Base-by-base conservation (phyloP, 2,113 vertebrate genomes). In the Lanius ludovicianus region DNA sequence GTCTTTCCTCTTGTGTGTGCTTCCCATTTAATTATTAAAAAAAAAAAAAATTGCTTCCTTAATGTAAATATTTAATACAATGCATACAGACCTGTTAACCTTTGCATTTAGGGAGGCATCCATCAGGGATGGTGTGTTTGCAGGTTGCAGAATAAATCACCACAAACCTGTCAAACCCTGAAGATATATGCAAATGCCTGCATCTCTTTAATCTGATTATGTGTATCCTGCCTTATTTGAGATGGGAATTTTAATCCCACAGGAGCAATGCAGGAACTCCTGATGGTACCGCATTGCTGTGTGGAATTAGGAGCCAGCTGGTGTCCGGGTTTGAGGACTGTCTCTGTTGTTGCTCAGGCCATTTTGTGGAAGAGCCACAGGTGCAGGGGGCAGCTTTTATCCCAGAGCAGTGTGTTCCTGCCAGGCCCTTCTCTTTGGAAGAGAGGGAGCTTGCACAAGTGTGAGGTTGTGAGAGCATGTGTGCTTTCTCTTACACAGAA, bases 181-280 rank as follows among this genome's bases (percentile, higher is more conserved):
- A 84, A 87, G 83, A 95, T 60, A 25, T 67, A 92, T 81, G 95
- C 83, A 92, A 55, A 93, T 90, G 59, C 52, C 35, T 74, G 47
- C 0, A 0, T 81, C 88, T 90, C 71, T 90, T 92, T 90, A 80
- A 86, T 94, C 92, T 67, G 59, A 25, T 47, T 47, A 79, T 86
- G 88, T 74, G 71, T 65, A 41, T 88, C 70, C 85, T 95, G 75
- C 47, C 56, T 90, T 86, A 77, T 92, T 89, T 33, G 93, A 95
- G 69, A 70, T 41, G 76, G 89, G 91, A 90, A 90, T 93, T 86
- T 55, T 69, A 59, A 57, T 92, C 95, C 52, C 4, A 0, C 19
- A 35, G 86, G 89, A 93, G 92, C 31, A 4, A 68, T 79, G 62
- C 56, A 47, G 74, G 65, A 92, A 5, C 75, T 83, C 59, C 39